These are phyloP conservation scores for Drosophila kambysellisi DNA, from an alignment of 2,888 invertebrate genomes.

Conservation along the genomic window DNA sequence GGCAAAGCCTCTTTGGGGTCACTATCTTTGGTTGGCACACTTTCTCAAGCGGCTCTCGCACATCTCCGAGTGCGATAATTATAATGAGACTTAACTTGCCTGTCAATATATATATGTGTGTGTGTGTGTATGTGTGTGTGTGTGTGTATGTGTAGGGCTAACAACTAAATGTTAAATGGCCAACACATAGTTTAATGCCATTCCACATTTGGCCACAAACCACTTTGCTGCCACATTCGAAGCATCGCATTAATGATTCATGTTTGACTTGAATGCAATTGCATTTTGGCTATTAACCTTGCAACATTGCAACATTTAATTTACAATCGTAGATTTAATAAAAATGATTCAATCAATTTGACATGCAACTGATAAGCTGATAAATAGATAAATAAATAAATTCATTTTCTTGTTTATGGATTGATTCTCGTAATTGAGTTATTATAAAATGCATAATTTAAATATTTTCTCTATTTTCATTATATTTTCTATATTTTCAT, in stretches of 20 bases:
- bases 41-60: conserved; percentile 21
- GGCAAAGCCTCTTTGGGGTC: conserved; percentile 7
- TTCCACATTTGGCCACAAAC: background rate
- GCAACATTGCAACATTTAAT: background rate
- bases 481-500: too few relatives aligned
- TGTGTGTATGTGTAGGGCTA: background rate
- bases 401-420: too few relatives aligned
- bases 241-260: background rate
- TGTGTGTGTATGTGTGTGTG: background rate
- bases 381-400: background rate
- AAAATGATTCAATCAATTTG: background rate
- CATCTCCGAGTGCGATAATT: conserved; percentile 34
- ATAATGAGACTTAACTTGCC: conserved; percentile 44
- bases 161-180: background rate
- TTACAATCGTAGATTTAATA: background rate
- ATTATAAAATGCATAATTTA: too few relatives aligned
- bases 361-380: background rate
- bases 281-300: background rate
- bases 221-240: background rate
- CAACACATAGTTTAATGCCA: background rate
- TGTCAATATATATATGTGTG: conserved; percentile 30
- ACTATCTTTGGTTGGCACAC: conserved; percentile 30
- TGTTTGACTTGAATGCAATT: background rate
- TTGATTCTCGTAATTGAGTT: background rate
- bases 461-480: too few relatives aligned